phyloP scores from a whole-genome alignment of 1,140 invertebrate species.

The Drosophila arawakana region DNA sequence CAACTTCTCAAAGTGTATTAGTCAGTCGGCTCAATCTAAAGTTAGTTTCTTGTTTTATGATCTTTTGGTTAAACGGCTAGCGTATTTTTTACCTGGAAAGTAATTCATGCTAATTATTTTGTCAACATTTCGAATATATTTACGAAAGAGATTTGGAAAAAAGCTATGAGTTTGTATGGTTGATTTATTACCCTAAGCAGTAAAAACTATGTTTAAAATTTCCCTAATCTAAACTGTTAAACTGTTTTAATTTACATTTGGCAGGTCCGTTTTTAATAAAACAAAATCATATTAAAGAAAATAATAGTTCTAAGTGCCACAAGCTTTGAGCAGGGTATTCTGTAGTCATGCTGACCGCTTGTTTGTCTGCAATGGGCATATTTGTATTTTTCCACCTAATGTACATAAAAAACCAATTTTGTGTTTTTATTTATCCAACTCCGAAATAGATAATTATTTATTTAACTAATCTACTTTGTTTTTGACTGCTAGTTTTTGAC shows the following conservation, averaged over 20 bases:
- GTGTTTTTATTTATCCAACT: constrained; percentile 41
- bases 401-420: constrained; percentile 55
- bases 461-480: constrained; percentile 46
- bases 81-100: constrained; percentile 39
- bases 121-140: constrained; percentile 57
- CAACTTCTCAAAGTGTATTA: constrained; percentile 6
- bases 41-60: constrained; percentile 2
- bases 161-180: background rate
- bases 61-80: constrained; percentile 25
- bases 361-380: background rate
- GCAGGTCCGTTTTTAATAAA: background rate
- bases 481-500: constrained; percentile 29
- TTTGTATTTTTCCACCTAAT: constrained; percentile 46
- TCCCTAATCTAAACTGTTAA: background rate
- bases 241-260: background rate
- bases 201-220: background rate
- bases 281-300: background rate
- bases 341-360: background rate
- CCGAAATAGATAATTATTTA: constrained; percentile 53
- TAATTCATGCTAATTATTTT: constrained; percentile 65
- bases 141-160: constrained; percentile 42
- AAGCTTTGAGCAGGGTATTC: constrained; percentile 26
- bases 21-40: background rate
- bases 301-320: background rate
- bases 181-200: constrained; percentile 4